Conservation (phyloP, 2,113 vertebrate species). For the Thunnus maccoyii region DNA sequence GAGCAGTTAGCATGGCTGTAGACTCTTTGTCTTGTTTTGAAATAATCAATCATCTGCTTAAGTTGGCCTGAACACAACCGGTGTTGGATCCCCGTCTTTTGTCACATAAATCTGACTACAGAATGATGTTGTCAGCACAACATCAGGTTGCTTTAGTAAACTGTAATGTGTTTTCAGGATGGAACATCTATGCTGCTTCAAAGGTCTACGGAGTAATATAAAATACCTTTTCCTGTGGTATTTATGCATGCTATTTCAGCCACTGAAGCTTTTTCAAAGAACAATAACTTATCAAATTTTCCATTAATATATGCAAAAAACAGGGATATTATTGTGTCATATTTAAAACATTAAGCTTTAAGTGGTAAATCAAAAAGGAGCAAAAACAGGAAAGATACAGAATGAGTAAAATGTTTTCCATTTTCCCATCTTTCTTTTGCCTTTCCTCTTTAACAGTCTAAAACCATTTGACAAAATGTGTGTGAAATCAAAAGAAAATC, state of each 20-base stretch:
- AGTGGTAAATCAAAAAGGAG: too few species aligned
- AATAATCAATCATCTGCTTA: neutral
- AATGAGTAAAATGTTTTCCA: too few species aligned
- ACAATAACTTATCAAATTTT: too few species aligned
- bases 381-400: neutral
- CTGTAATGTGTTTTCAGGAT: neutral
- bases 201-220: neutral
- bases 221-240: neutral
- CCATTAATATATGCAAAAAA: neutral
- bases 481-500: constrained; percentile 1
- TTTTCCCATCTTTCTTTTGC: neutral
- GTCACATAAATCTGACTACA: constrained; percentile 1
- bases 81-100: neutral
- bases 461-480: neutral
- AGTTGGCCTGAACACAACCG: neutral
- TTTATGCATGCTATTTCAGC: neutral
- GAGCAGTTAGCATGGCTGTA: too few species aligned
- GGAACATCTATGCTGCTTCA: neutral
- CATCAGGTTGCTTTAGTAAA: constrained; percentile 8
- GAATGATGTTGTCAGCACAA: neutral
- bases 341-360: neutral
- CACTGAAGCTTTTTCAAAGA: too few species aligned
- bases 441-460: neutral
- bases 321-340: neutral
- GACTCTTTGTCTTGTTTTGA: neutral